Conservation (phyloP, 2,888 invertebrate species). For the Mystacides longicornis region DNA sequence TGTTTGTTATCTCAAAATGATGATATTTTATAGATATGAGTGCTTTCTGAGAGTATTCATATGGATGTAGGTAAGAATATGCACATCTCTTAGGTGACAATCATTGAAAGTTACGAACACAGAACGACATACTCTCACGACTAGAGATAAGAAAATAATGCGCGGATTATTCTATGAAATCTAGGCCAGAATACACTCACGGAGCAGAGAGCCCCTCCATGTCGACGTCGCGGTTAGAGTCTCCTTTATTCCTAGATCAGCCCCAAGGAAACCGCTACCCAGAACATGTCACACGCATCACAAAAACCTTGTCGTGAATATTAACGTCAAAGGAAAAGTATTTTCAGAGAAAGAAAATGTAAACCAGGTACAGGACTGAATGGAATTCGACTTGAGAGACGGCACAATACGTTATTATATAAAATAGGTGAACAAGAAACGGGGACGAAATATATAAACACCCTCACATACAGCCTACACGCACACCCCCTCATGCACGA, state of each 20-base stretch:
- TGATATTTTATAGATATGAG: background rate
- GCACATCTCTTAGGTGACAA: background rate
- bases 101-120: background rate
- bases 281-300: conserved; percentile 22
- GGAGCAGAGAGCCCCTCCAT: conserved; percentile 10
- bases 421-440: background rate
- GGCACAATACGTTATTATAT: background rate
- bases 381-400: background rate
- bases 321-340: conserved; percentile 9
- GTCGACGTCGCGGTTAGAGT: background rate
- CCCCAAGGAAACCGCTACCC: conserved; percentile 14
- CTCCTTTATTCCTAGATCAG: conserved; percentile 9
- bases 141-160: background rate
- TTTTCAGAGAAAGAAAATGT: background rate
- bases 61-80: background rate
- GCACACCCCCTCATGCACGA: background rate
- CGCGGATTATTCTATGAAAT: background rate
- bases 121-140: background rate
- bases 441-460: background rate
- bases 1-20: background rate
- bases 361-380: background rate
- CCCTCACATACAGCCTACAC: background rate
- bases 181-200: conserved; percentile 15
- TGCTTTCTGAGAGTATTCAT: background rate
- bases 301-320: conserved; percentile 19